Evolutionary conservation across 2,888 invertebrate species (phyloP).

Genomic region (Augochlorella aurata): DNA sequence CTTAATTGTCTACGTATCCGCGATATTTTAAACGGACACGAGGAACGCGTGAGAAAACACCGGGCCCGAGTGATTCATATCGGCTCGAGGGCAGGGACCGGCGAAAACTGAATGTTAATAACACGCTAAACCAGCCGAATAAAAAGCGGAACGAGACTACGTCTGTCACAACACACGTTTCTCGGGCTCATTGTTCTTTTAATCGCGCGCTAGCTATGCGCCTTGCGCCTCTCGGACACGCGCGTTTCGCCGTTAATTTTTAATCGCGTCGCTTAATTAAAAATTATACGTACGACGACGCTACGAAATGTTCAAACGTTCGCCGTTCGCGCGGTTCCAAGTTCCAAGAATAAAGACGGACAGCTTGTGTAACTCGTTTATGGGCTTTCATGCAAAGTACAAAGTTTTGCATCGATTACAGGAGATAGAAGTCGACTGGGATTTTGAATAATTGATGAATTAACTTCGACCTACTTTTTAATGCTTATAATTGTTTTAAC

Average conservation of each 20-base stretch:
- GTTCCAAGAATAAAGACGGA: too few species aligned
- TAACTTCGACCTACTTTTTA: too few species aligned
- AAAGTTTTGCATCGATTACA: too few species aligned
- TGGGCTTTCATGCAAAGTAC: too few species aligned
- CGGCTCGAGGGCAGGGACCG: neutral
- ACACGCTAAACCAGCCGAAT: neutral
- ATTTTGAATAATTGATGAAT: too few species aligned
- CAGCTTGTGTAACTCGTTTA: too few species aligned
- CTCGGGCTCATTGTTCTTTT: neutral
- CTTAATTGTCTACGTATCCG: constrained; percentile 39
- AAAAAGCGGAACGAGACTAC: constrained; percentile 1
- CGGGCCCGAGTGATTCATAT: neutral
- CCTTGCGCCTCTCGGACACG: neutral
- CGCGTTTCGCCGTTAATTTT: neutral
- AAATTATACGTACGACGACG: neutral
- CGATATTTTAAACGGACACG: constrained; percentile 31
- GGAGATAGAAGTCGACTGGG: too few species aligned
- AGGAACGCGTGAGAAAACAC: neutral
- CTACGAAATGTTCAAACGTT: neutral
- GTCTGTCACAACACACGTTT: neutral
- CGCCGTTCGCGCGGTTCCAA: too few species aligned
- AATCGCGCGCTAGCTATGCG: neutral
- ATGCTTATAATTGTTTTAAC: too few species aligned
- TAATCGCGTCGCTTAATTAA: neutral
- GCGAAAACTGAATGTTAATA: constrained; percentile 13